Conservation (phyloP, 2,113 vertebrate genomes). For the Cryptoleucopteryx plumbea region DNA sequence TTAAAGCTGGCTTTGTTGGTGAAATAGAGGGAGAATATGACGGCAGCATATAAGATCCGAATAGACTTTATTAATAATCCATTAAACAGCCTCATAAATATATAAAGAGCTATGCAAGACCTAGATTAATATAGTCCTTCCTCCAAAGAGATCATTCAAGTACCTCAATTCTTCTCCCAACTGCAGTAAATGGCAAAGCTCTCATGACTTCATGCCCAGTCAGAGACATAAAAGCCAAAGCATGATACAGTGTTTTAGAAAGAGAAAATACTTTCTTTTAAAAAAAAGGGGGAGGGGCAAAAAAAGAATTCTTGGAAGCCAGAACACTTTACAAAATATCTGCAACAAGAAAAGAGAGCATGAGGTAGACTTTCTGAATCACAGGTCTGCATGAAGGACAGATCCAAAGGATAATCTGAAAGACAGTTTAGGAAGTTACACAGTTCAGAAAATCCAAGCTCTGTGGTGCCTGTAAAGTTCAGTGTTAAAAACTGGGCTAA, state of each 20-base stretch:
- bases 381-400: background rate
- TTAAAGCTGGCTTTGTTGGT: background rate
- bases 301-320: background rate
- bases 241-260: background rate
- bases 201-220: background rate
- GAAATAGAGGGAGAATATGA: background rate
- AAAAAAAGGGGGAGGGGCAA: fast-evolving
- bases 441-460: background rate
- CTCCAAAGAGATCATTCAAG: background rate
- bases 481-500: background rate
- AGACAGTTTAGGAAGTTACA: background rate
- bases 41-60: background rate
- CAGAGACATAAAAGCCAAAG: background rate
- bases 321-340: background rate
- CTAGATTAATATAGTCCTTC: constrained; percentile 16
- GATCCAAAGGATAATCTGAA: background rate
- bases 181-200: background rate
- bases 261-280: background rate
- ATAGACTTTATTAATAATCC: constrained; percentile 34
- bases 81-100: constrained; percentile 28
- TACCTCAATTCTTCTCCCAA: background rate
- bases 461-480: background rate
- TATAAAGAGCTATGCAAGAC: background rate
- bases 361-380: background rate
- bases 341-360: background rate